These are phyloP conservation scores for Periplaneta americana DNA, from an alignment of 1,140 invertebrate species.

Conservation along the genomic window DNA sequence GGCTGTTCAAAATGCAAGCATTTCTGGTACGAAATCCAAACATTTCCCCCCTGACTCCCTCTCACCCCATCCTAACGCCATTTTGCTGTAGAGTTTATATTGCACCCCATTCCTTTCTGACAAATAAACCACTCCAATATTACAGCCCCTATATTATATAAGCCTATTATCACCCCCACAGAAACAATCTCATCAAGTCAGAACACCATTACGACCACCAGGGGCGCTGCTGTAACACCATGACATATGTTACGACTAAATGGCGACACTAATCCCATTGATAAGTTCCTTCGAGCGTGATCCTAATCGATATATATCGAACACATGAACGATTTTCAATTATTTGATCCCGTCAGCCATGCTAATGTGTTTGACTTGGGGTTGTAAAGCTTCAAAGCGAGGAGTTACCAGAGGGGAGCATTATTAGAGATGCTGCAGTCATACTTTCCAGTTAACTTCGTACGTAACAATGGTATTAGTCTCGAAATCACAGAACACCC, in stretches of 20 bases:
- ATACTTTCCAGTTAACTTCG: background rate
- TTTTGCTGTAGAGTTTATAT: background rate
- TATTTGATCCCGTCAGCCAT: background rate
- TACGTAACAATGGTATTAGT: background rate
- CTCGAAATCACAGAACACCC: no score
- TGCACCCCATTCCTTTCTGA: background rate
- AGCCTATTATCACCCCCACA: background rate
- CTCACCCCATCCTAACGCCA: background rate
- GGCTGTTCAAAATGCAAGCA: background rate
- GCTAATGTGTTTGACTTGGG: background rate
- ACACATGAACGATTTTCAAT: background rate
- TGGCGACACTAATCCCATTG: background rate
- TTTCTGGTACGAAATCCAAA: background rate
- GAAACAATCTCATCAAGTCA: background rate
- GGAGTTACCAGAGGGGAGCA: background rate
- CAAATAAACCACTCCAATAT: background rate
- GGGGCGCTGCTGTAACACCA: background rate
- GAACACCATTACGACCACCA: background rate
- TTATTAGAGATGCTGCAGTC: background rate
- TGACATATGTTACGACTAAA: background rate
- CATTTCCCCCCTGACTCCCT: no score
- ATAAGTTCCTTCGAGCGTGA: background rate
- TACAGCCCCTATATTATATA: background rate
- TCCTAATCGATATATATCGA: background rate
- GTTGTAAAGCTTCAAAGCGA: background rate